Percentiles rank a stretch among this genome's conserved stretches.
These are phyloP conservation scores for Graphium colonna DNA, from an alignment of 2,888 invertebrate species.

Conservation along the genomic window DNA sequence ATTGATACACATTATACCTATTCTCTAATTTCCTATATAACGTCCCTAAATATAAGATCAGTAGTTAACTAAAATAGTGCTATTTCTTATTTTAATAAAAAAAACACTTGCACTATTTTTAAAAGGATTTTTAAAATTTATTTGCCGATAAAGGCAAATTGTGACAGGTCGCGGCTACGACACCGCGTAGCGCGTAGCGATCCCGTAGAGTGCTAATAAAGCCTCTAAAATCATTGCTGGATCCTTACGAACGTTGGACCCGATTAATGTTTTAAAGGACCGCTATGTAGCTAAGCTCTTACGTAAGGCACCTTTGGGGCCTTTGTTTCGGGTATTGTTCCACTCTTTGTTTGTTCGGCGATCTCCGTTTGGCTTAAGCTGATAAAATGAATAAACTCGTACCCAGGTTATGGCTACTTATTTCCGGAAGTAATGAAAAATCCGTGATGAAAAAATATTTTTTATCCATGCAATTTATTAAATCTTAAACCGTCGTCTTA, in stretches of 20 bases:
- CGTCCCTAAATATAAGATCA: too few species aligned
- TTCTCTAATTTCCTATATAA: too few species aligned
- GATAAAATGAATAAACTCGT: too few species aligned
- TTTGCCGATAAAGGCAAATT: neutral
- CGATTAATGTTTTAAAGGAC: constrained; percentile 27
- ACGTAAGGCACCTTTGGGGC: constrained; percentile 18
- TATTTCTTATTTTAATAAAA: too few species aligned
- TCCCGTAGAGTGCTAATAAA: constrained; percentile 41
- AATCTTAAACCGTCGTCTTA: too few species aligned
- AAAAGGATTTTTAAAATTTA: neutral
- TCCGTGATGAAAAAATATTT: too few species aligned
- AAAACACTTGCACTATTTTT: neutral
- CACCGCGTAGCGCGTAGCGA: constrained; percentile 42
- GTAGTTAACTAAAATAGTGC: too few species aligned
- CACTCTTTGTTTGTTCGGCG: constrained; percentile 12
- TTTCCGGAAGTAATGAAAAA: too few species aligned
- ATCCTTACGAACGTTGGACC: constrained; percentile 20
- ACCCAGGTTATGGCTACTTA: too few species aligned
- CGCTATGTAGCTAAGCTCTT: constrained; percentile 4
- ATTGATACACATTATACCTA: too few species aligned
- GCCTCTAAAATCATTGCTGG: constrained; percentile 37
- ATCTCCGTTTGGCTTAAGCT: neutral
- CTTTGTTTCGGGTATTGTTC: constrained; percentile 13
- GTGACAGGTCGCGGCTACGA: constrained; percentile 33
- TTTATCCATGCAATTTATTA: too few species aligned